These are phyloP conservation scores for Melanotaenia pygmaea DNA, from an alignment of 2,797 vertebrate species.

Conservation along the genomic window DNA sequence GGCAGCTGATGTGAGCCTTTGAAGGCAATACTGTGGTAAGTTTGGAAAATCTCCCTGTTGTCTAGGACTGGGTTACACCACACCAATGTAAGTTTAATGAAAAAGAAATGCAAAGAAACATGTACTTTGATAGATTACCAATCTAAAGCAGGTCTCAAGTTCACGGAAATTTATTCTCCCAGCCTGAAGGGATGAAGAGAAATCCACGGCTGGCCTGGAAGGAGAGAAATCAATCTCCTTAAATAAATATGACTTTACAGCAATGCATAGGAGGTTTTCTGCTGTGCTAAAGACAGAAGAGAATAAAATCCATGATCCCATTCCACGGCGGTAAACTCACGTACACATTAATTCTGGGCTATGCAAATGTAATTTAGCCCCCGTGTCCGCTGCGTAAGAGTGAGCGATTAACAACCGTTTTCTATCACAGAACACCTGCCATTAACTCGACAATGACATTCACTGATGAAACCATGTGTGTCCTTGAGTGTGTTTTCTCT, in stretches of 20 bases:
- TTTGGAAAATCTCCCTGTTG: not conserved
- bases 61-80: not conserved
- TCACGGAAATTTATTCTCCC: conserved; percentile 45
- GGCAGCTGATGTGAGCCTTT: not conserved
- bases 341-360: conserved; percentile 54
- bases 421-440: conserved; percentile 34
- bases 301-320: conserved; percentile 15
- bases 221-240: conserved; percentile 62
- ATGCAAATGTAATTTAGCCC: conserved; percentile 72
- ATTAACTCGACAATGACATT: conserved; percentile 50
- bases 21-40: not conserved
- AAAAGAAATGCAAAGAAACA: conserved; percentile 12
- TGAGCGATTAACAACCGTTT: conserved; percentile 53
- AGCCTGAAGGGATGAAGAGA: conserved; percentile 26
- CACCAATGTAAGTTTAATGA: conserved; percentile 8
- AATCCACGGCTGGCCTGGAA: conserved; percentile 19
- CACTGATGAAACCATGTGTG: conserved; percentile 29
- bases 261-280: conserved; percentile 14
- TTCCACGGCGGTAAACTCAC: conserved; percentile 42
- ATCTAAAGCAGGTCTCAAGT: conserved; percentile 22
- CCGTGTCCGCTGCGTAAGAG: conserved; percentile 45
- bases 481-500: conserved; percentile 19
- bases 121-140: conserved; percentile 25
- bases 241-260: conserved; percentile 64
- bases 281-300: conserved; percentile 23